Evolutionary conservation across 2,113 vertebrate species (phyloP), one percentile per base, ranked within the genome.

Genomic region (Nyctibius bracteatus): DNA sequence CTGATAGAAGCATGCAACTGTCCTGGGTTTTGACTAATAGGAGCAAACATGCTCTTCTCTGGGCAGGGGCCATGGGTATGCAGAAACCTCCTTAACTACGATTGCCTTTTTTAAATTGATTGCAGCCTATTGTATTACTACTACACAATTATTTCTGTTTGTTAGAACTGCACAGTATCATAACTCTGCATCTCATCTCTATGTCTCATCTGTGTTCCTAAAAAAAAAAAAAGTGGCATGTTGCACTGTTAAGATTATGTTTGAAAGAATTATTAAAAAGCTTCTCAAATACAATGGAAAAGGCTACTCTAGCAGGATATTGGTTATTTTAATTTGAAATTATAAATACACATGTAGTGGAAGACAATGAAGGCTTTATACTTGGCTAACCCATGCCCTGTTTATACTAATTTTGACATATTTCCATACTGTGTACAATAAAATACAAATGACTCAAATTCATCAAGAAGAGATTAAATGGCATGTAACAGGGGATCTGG

Each of bases 401-500:
- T 89, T 98, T 96, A 94, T 93, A 11, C 41, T 77, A 46, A 54
- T 71, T 96, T 33, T 78, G 30, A 86, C 15, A 2, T 81, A 87
- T 97, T 96, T 97, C 80, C 12, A 4, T 92, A 57, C 82, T 88
- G 37, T 93, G 70, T 84, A 91, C 81, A 96, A 73, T 96, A 96
- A 94, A 96, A 94, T 92, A 74, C 37, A 94, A 92, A 96, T 93
- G 35, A 93, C 73, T 97, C 75, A 94, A 81, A 96, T 95, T 97
- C 81, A 94, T 97, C 86, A 96, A 90, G 97, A 96, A 93, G 63
- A 86, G 70, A 82, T 96, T 98, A 98, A 97, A 94, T 98, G 96
- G 63, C 84, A 96, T 90, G 33, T 90, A 90, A 90, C 86, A 94
- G 44, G 46, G 58, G 75, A 91, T 97, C 87, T 95, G 82, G 86